Conservation (phyloP, 2,888 invertebrate species). For the Callyntrura guangdongensis region DNA sequence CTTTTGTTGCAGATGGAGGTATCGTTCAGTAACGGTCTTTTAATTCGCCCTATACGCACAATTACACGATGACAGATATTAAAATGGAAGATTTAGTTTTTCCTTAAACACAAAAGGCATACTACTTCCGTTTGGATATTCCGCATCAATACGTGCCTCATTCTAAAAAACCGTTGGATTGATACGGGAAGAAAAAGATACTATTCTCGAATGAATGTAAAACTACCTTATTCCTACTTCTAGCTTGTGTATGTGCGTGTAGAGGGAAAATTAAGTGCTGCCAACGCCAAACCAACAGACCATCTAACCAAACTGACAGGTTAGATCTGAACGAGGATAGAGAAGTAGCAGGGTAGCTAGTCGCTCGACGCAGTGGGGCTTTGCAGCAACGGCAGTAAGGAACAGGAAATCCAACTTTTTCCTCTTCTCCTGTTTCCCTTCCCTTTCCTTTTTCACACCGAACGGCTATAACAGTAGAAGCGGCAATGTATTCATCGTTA, state of each 20-base stretch:
- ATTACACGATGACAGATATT: constrained; percentile 60
- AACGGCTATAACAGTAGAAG: not conserved
- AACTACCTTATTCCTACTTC: not conserved
- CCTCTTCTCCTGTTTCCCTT: not conserved
- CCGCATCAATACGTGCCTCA: not conserved
- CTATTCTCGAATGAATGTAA: not conserved
- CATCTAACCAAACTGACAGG: constrained; percentile 50
- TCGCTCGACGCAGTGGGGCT: no score
- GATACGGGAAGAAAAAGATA: not conserved
- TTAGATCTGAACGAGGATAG: not conserved
- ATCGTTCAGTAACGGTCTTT: not conserved
- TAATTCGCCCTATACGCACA: constrained; percentile 2
- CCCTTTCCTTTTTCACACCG: not conserved
- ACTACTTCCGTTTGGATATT: not conserved
- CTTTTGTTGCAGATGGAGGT: not conserved
- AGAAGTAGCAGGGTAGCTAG: constrained; percentile 7
- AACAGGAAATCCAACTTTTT: constrained; percentile 51
- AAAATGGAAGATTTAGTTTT: constrained; percentile 57
- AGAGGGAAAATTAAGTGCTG: constrained; percentile 15
- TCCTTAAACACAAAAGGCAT: not conserved
- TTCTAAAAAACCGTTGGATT: not conserved
- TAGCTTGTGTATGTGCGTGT: not conserved
- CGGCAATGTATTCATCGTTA: not conserved
- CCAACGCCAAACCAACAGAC: constrained; percentile 36
- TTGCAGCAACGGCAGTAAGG: not conserved